These are phyloP conservation scores for Drosophila sechellia DNA, from an alignment of 1,140 invertebrate genomes.

Conservation along the genomic window DNA sequence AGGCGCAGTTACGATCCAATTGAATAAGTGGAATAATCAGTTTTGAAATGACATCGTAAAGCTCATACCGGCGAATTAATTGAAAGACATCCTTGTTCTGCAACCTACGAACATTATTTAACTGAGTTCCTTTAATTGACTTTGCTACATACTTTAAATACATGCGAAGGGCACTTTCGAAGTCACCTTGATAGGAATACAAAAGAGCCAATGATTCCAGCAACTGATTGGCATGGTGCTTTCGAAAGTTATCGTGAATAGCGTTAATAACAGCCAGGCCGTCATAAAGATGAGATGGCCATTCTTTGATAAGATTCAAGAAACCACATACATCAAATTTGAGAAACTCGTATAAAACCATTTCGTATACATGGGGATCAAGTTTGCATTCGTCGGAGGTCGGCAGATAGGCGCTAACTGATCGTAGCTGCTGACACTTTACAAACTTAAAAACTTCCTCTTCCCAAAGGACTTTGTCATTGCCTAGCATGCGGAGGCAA, in stretches of 20 bases:
- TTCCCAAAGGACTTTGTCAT: constrained; percentile 96
- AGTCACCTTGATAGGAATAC: constrained; percentile 95
- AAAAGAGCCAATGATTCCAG: constrained; percentile 95
- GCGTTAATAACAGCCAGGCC: constrained; percentile 94
- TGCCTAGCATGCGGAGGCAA: constrained; percentile 91
- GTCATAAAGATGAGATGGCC: constrained; percentile 94
- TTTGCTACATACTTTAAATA: constrained; percentile 91
- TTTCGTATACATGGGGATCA: constrained; percentile 95
- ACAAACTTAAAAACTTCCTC: constrained; percentile 96
- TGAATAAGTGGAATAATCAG: constrained; percentile 96
- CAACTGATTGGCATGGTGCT: constrained; percentile 89
- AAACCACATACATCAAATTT: constrained; percentile 94
- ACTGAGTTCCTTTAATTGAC: not conserved
- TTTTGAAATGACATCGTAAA: constrained; percentile 93
- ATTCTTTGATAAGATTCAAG: constrained; percentile 94
- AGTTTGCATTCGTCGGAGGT: constrained; percentile 89
- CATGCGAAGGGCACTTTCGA: constrained; percentile 96
- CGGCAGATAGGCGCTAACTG: constrained; percentile 94
- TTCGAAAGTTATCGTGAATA: constrained; percentile 91
- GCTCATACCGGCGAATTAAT: constrained; percentile 92
- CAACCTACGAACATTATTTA: constrained; percentile 86
- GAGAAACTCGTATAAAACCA: constrained; percentile 97
- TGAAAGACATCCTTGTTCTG: constrained; percentile 94
- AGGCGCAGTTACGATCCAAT: constrained; percentile 93
- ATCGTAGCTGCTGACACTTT: constrained; percentile 91